Conservation (phyloP, 2,888 invertebrate genomes). For the Rugalucina vietnamica region DNA sequence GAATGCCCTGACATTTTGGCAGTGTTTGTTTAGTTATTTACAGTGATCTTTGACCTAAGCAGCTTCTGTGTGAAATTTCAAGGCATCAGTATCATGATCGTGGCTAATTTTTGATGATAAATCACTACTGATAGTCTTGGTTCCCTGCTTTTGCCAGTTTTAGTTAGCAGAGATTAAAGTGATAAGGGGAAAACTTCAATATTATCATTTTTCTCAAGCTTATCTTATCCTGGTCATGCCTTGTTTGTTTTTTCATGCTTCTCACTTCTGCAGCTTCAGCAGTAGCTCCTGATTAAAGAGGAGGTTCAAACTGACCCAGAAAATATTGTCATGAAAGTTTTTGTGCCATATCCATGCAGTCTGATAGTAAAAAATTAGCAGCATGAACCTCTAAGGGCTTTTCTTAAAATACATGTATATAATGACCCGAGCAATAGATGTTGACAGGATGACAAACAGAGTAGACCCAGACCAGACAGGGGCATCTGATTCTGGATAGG, state of each 20-base stretch:
- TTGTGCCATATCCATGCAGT: too few relatives aligned
- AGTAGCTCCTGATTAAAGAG: too few relatives aligned
- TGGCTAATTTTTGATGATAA: neutral
- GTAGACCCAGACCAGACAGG: too few relatives aligned
- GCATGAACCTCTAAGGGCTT: too few relatives aligned
- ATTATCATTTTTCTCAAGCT: neutral
- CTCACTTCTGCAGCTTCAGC: neutral
- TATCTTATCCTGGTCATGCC: neutral
- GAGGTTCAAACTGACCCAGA: too few relatives aligned
- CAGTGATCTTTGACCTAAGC: neutral
- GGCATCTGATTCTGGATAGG: too few relatives aligned
- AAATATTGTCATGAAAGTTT: too few relatives aligned
- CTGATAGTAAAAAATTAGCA: too few relatives aligned
- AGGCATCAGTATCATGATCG: neutral
- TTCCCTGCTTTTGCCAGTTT: neutral
- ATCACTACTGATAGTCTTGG: neutral
- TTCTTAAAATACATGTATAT: too few relatives aligned
- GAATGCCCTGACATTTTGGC: conserved; percentile 9
- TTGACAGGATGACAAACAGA: too few relatives aligned
- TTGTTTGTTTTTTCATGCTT: neutral
- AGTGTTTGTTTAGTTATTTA: neutral
- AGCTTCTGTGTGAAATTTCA: neutral
- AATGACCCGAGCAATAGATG: too few relatives aligned
- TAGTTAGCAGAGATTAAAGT: neutral
- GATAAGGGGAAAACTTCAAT: neutral